These are phyloP conservation scores for Coleophora flavipennella DNA, from an alignment of 2,888 invertebrate species.

Conservation along the genomic window DNA sequence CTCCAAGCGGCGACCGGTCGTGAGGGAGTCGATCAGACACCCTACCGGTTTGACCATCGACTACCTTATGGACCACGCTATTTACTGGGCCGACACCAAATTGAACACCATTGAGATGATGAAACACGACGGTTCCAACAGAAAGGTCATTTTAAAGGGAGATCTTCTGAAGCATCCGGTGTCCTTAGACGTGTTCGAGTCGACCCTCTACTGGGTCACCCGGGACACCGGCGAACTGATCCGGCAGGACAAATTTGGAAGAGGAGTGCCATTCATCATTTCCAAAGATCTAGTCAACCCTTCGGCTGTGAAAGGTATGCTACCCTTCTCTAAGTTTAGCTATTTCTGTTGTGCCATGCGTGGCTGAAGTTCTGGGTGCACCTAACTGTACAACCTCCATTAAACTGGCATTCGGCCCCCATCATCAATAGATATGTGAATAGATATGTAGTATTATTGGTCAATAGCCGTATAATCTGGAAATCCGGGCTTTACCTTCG, in stretches of 20 bases:
- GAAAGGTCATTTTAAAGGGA: conserved; percentile 82
- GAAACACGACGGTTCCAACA: conserved; percentile 83
- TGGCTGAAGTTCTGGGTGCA: too few species aligned
- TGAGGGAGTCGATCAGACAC: conserved; percentile 85
- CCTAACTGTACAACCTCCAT: too few species aligned
- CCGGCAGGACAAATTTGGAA: conserved; percentile 96
- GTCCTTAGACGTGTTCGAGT: conserved; percentile 95
- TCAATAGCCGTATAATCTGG: too few species aligned
- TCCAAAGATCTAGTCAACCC: conserved; percentile 89
- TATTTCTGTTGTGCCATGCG: too few species aligned
- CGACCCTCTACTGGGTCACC: conserved; percentile 93
- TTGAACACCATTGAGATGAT: conserved; percentile 91
- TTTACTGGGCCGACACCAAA: conserved; percentile 98
- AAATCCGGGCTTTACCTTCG: too few species aligned
- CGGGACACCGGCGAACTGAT: conserved; percentile 89
- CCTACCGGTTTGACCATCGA: conserved; percentile 94
- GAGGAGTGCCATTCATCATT: conserved; percentile 89
- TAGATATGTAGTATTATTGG: too few species aligned
- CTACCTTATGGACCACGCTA: conserved; percentile 87
- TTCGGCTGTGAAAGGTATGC: conserved; percentile 83
- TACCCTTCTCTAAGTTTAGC: too few species aligned
- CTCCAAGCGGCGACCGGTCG: conserved; percentile 84
- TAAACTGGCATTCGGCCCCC: too few species aligned
- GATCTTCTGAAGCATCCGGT: conserved; percentile 83
- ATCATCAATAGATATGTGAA: too few species aligned